Conservation (phyloP, 1,140 invertebrate genomes). For the Eubasilissa regina region DNA sequence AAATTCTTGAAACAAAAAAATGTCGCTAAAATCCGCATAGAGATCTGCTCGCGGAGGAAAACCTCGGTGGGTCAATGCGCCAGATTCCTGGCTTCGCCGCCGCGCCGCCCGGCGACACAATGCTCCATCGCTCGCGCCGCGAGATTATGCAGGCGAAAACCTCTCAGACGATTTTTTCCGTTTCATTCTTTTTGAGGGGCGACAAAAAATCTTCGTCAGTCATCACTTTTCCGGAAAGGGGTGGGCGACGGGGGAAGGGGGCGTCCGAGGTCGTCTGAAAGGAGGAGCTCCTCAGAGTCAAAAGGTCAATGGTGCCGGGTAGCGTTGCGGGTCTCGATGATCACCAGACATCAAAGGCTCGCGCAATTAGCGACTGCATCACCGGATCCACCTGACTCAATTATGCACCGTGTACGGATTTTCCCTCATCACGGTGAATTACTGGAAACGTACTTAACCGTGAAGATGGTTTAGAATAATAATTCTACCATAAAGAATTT, state of each 20-base stretch:
- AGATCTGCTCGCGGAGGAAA: neutral
- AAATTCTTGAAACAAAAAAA: neutral
- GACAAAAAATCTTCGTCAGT: slow-evolving; percentile 21
- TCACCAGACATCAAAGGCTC: slow-evolving; percentile 33
- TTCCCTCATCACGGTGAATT: slow-evolving; percentile 14
- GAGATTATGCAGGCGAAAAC: slow-evolving; percentile 41
- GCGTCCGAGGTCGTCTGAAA: neutral
- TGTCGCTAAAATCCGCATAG: neutral
- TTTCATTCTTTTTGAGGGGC: slow-evolving; percentile 32
- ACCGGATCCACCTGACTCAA: slow-evolving; percentile 22
- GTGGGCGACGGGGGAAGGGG: too few species aligned
- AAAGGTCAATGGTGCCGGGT: slow-evolving; percentile 26
- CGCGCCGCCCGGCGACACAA: slow-evolving; percentile 21
- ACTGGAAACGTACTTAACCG: neutral
- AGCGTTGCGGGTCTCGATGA: neutral
- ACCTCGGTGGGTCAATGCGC: slow-evolving; percentile 10
- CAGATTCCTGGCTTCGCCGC: neutral
- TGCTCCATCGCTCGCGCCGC: slow-evolving; percentile 32
- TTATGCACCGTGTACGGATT: slow-evolving; percentile 25
- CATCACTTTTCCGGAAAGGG: slow-evolving; percentile 29
- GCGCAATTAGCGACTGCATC: slow-evolving; percentile 13
- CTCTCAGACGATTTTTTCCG: slow-evolving; percentile 47
- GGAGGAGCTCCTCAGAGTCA: slow-evolving; percentile 14
- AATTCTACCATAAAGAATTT: too few species aligned
- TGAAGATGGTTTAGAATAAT: too few species aligned